These are phyloP conservation scores for Heliconius ethilla DNA, from an alignment of 2,888 invertebrate genomes.

Conservation along the genomic window DNA sequence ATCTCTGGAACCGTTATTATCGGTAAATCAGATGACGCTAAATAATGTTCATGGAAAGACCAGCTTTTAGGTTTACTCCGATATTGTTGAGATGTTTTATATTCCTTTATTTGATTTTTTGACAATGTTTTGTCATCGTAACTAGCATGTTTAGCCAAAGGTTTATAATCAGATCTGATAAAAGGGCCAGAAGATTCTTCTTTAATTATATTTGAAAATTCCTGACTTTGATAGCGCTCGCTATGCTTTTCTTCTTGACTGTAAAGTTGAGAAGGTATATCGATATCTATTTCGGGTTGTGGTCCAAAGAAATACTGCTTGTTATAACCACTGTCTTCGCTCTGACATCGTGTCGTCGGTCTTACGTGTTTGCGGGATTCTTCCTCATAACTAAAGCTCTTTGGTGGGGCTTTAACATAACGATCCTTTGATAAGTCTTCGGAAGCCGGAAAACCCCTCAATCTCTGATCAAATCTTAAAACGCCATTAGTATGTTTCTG, in stretches of 20 bases:
- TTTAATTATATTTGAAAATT: conserved; percentile 79
- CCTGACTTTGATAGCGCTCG: conserved; percentile 85
- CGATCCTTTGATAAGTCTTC: conserved; percentile 65
- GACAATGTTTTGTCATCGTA: conserved; percentile 85
- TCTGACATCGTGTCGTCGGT: conserved; percentile 82
- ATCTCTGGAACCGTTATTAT: conserved; percentile 81
- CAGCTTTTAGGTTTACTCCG: conserved; percentile 83
- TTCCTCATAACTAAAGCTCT: conserved; percentile 79
- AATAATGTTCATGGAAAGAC: conserved; percentile 85
- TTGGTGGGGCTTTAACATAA: conserved; percentile 70
- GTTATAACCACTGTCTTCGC: conserved; percentile 79
- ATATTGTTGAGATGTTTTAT: conserved; percentile 80
- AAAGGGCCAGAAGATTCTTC: conserved; percentile 69
- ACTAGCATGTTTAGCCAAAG: conserved; percentile 84
- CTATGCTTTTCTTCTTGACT: conserved; percentile 84
- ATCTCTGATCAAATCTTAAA: conserved; percentile 67
- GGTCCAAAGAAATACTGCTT: conserved; percentile 72
- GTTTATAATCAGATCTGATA: conserved; percentile 81
- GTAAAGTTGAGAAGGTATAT: conserved; percentile 80
- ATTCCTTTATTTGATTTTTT: conserved; percentile 84
- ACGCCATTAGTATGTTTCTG: conserved; percentile 74
- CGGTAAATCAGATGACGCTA: conserved; percentile 80
- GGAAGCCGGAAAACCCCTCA: conserved; percentile 60
- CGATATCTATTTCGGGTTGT: conserved; percentile 81
- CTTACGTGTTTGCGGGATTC: conserved; percentile 73